Percentiles rank a stretch among this genome's conserved stretches.
These are phyloP conservation scores for Tachyglossus aculeatus DNA, from an alignment of 2,797 vertebrate species.

Conservation along the genomic window DNA sequence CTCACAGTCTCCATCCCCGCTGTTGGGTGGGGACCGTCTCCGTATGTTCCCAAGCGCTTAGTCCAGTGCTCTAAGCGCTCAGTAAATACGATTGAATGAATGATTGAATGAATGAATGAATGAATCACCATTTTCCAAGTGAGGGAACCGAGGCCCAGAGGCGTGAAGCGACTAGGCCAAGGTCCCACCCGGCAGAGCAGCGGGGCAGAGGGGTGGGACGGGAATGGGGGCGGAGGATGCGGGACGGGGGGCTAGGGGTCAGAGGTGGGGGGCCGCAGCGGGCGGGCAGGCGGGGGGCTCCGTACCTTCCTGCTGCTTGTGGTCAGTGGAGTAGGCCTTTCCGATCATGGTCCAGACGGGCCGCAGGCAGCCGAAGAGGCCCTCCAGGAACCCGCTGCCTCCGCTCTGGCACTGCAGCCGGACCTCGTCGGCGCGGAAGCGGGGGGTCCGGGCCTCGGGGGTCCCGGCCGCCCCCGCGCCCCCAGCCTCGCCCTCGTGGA, in stretches of 20 bases:
- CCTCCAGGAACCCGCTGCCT: slow-evolving; percentile 90
- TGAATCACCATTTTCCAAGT: no score
- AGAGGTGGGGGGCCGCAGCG: no score
- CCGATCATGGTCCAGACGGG: slow-evolving; percentile 97
- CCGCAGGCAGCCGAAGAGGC: slow-evolving; percentile 91
- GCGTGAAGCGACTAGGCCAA: no score
- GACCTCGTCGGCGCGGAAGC: slow-evolving; percentile 79
- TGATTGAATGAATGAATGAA: no score
- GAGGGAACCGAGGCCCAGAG: no score
- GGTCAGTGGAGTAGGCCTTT: slow-evolving; percentile 93
- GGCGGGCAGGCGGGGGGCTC: background rate
- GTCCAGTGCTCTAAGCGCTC: no score
- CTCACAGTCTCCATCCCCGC: no score
- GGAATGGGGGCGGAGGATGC: background rate
- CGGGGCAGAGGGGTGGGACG: background rate
- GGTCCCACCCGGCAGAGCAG: background rate
- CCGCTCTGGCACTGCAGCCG: slow-evolving; percentile 79
- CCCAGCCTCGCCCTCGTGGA: slow-evolving; percentile 82
- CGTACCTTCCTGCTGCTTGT: slow-evolving; percentile 92
- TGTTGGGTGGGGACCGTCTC: no score
- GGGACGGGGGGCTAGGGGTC: background rate
- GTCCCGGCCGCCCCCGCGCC: slow-evolving; percentile 62
- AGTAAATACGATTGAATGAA: no score
- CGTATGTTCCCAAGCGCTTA: no score
- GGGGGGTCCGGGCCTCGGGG: slow-evolving; percentile 71